phyloP scores from a whole-genome alignment of 2,113 vertebrate species.

The Psettodes erumei region DNA sequence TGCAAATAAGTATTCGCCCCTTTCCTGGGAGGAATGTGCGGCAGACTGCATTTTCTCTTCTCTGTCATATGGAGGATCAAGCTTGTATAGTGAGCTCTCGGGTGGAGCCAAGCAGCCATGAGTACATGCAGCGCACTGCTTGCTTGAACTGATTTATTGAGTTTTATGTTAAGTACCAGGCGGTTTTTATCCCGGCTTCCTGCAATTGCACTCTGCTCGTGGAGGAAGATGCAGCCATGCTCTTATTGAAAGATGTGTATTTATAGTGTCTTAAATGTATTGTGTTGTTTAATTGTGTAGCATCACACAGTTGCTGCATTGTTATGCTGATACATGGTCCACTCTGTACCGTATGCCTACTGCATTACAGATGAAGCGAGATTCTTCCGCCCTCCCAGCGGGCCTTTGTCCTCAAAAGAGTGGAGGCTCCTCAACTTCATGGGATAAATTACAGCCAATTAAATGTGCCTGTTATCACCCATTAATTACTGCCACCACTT shows the following conservation, averaged over 20 bases:
- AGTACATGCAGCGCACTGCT: conserved; percentile 26
- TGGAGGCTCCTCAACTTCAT: conserved; percentile 65
- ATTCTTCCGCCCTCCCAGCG: conserved; percentile 39
- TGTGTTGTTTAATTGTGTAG: conserved; percentile 52
- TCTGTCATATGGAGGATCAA: conserved; percentile 65
- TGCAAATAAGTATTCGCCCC: conserved; percentile 71
- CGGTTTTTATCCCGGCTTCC: conserved; percentile 35
- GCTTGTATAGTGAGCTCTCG: conserved; percentile 58
- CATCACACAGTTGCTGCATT: conserved; percentile 13
- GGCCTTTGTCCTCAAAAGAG: conserved; percentile 69
- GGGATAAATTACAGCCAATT: conserved; percentile 76
- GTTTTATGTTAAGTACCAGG: conserved; percentile 53
- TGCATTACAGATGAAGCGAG: conserved; percentile 50
- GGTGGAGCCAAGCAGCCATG: conserved; percentile 55
- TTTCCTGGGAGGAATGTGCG: conserved; percentile 56
- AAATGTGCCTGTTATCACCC: conserved; percentile 73
- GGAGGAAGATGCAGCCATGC: conserved; percentile 23
- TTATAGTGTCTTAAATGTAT: conserved; percentile 35
- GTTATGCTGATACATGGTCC: conserved; percentile 40
- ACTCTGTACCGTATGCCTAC: conserved; percentile 15
- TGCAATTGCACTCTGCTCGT: conserved; percentile 26
- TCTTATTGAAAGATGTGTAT: conserved; percentile 31
- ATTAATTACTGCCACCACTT: conserved; percentile 77
- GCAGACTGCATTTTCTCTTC: conserved; percentile 67
- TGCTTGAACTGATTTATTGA: conserved; percentile 62